Percentiles rank a stretch among this genome's conserved stretches.
Evolutionary conservation across 2,113 vertebrate species (phyloP).

Genomic region (Alligator mississippiensis): DNA sequence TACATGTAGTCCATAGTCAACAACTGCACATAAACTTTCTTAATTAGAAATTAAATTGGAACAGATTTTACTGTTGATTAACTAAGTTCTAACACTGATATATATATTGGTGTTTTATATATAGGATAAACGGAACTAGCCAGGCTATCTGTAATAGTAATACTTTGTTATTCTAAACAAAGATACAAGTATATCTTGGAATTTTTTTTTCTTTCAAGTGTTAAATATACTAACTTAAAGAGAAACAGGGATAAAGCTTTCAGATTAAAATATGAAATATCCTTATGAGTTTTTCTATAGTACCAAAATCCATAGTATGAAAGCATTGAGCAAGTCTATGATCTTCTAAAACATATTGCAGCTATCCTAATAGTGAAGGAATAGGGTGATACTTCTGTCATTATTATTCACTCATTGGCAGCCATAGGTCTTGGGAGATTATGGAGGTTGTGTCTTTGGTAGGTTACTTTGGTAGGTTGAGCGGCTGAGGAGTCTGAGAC

Average conservation of each 20-base stretch:
- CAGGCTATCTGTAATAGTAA: background rate
- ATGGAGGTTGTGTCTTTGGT: too few species aligned
- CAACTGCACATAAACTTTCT: background rate
- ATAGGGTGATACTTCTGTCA: too few species aligned
- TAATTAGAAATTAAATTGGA: background rate
- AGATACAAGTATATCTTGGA: background rate
- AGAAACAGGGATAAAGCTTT: background rate
- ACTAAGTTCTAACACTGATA: background rate
- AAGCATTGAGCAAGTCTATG: background rate
- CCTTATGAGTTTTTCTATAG: background rate
- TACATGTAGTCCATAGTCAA: background rate
- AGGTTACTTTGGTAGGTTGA: too few species aligned
- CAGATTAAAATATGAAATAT: background rate
- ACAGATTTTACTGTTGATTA: background rate
- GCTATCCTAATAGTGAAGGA: background rate
- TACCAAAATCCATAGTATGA: background rate
- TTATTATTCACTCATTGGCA: too few species aligned
- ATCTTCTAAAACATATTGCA: background rate
- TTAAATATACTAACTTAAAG: background rate
- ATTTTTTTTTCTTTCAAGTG: background rate
- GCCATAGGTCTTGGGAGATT: too few species aligned
- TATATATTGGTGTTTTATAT: background rate
- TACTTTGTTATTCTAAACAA: conserved; percentile 7
- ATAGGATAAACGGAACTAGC: background rate
- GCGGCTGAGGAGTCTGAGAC: too few species aligned